A percentile compares a stretch with the other conserved stretches of the same genome.
Evolutionary conservation across 1,140 invertebrate genomes (phyloP).

Genomic region (Pogonomyrmex californicus): DNA sequence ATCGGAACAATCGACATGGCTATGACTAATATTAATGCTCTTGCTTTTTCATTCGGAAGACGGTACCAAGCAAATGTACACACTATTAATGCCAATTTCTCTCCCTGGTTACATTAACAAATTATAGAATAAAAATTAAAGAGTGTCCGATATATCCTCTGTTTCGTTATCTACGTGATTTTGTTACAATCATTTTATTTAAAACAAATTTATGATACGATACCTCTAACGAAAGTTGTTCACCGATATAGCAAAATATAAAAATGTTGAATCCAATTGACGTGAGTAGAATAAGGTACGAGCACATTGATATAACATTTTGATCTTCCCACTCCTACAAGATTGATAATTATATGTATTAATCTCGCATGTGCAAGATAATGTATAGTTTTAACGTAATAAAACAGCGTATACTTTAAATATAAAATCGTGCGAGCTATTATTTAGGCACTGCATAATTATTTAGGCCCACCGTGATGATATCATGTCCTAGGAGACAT

Average conservation of each 20-base stretch:
- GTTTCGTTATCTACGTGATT: no score
- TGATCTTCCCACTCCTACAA: constrained; percentile 61
- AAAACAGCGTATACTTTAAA: neutral
- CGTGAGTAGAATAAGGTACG: constrained; percentile 55
- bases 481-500: constrained; percentile 39
- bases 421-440: neutral
- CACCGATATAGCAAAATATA: constrained; percentile 73
- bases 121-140: neutral
- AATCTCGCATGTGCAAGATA: neutral
- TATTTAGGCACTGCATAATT: neutral
- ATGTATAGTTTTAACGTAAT: neutral
- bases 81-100: constrained; percentile 43
- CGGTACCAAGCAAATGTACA: constrained; percentile 60
- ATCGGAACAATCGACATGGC: constrained; percentile 36
- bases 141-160: neutral
- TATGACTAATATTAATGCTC: constrained; percentile 45
- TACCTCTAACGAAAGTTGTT: constrained; percentile 63
- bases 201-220: neutral
- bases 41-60: constrained; percentile 42
- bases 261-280: constrained; percentile 73
- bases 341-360: neutral
- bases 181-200: neutral
- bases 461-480: constrained; percentile 33
- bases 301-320: constrained; percentile 47
- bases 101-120: constrained; percentile 19